Evolutionary conservation across 2,888 invertebrate species (phyloP).

Genomic region (Acanthosepion esculentum): DNA sequence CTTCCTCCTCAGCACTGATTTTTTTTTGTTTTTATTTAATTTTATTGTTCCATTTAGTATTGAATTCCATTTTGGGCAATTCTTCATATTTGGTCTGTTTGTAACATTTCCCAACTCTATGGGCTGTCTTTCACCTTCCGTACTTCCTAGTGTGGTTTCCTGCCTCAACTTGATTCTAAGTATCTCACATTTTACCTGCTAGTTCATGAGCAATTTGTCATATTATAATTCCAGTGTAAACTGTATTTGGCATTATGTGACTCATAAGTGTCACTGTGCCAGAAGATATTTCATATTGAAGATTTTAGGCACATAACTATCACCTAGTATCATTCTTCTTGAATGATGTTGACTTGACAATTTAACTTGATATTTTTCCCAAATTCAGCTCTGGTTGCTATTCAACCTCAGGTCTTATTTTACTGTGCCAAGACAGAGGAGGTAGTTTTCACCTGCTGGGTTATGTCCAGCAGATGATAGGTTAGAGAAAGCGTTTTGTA

Average conservation of each 20-base stretch:
- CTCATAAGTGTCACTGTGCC: not conserved
- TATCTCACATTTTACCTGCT: not conserved
- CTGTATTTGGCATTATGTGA: not conserved
- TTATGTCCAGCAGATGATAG: not conserved
- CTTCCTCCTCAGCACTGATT: too few relatives aligned
- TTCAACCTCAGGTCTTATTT: not conserved
- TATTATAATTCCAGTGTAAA: not conserved
- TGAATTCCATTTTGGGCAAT: not conserved
- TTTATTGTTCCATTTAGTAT: not conserved
- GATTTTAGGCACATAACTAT: not conserved
- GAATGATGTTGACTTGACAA: not conserved
- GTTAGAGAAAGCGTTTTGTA: not conserved
- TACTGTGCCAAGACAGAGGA: not conserved
- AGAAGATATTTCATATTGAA: not conserved
- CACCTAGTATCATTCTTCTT: not conserved
- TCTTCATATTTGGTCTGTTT: not conserved
- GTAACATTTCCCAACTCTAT: not conserved
- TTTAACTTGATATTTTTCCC: constrained; percentile 33
- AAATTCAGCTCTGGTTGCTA: not conserved
- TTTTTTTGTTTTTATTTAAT: not conserved
- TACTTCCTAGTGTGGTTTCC: not conserved
- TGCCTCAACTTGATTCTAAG: not conserved
- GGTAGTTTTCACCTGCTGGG: not conserved
- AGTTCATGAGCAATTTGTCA: not conserved
- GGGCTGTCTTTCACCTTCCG: not conserved